Evolutionary conservation across 2,113 vertebrate species (phyloP), one percentile per base, ranked within the genome.

Genomic region (Pycnonotus jocosus): DNA sequence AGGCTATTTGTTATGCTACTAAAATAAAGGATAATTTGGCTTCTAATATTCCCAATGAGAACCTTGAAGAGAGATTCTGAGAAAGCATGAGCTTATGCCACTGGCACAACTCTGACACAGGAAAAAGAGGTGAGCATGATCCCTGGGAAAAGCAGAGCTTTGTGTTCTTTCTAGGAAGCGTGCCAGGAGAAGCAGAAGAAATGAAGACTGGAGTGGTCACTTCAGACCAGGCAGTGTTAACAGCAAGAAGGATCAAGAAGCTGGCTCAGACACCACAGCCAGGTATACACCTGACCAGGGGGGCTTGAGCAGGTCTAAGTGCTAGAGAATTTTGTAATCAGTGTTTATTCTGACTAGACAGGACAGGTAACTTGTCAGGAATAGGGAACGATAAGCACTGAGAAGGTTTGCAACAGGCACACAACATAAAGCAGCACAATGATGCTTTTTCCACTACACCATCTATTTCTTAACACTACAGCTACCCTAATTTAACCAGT

Each of bases 401-500:
- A 70, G 54, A 68, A 92, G 81, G 66, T 94, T 84, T 96, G 76
- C 76, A 95, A 60, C 83, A 91, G 93, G 93, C 65, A 92, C 81
- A 51, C 83, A 83, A 88, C 68, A 47, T 47, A 90, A 95, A 94
- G 86, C 70, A 88, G 38, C 70, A 95, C 89, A 69, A 86, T 8
- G 7, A 10, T 77, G 45, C 40, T 53, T 81, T 80, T 71, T 53
- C 11, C 82, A 79, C 70, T 84, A 68, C 56, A 94, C 50, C 30
- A 80, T 27, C 47, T 82, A 31, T 54, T 97, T 96, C 92, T 94
- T 90, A 96, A 31, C 20, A 30, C 62, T 88, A 47, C 91, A 95
- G 79, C 45, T 91, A 90, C 82, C 70, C 90, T 96, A 83, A 93
- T 94, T 96, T 94, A 96, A 96, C 86, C 92, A 93, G 54, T 37